Conservation (phyloP, 2,113 vertebrate species). For the Myiozetetes cayanensis region DNA sequence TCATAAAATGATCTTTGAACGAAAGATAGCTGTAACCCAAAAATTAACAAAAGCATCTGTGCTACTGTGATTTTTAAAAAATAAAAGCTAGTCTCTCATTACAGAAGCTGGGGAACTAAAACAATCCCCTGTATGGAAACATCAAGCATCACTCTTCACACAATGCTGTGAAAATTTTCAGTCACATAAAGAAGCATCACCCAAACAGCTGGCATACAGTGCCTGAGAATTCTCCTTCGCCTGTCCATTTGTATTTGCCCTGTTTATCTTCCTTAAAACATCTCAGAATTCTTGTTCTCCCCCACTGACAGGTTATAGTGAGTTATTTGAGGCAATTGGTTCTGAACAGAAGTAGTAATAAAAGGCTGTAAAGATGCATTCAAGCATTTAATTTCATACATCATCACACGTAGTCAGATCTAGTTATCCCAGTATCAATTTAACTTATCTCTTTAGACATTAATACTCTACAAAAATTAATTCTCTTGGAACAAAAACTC, state of each 20-base stretch:
- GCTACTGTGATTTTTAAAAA: not conserved
- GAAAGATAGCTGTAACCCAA: not conserved
- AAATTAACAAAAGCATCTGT: not conserved
- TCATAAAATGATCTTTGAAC: constrained; percentile 46
- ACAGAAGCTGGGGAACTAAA: not conserved
- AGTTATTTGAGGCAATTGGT: not conserved
- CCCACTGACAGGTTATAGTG: constrained; percentile 40
- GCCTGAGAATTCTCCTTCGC: not conserved
- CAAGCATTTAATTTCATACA: not conserved
- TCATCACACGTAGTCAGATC: not conserved
- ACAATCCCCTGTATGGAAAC: not conserved
- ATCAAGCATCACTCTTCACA: not conserved
- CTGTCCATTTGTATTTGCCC: not conserved
- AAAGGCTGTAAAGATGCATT: not conserved
- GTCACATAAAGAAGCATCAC: not conserved
- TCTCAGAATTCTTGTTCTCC: constrained; percentile 63
- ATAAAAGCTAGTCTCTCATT: not conserved
- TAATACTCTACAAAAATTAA: not conserved
- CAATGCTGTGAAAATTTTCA: not conserved
- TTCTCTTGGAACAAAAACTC: not conserved
- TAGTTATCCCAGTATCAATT: not conserved
- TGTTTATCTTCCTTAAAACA: constrained; percentile 43
- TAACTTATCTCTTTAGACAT: not conserved
- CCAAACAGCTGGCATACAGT: not conserved
- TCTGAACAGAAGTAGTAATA: not conserved